Base-by-base conservation (phyloP, 1,140 invertebrate genomes). In the Scaptomyza montana region DNA sequence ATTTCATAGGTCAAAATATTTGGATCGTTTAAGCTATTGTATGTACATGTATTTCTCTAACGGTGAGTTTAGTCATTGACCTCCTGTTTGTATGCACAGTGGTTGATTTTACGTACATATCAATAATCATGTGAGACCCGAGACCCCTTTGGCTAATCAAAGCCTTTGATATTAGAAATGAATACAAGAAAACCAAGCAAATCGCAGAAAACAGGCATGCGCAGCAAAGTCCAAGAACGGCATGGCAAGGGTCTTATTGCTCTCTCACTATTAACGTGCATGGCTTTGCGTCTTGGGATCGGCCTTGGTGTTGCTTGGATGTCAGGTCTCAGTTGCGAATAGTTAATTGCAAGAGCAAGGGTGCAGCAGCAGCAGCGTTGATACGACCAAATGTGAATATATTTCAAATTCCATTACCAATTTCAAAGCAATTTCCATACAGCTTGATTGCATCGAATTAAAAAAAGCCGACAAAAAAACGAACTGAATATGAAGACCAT, bases 391-490 rank as follows among this genome's bases (percentile, higher is more conserved):
- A 71, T 70, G 65, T 30, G 71, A 70, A 76, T 72, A 72, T 69
- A 62, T 77, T 68, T 79, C 59, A 78, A 77, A 78, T 73, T 77
- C 74, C 74, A 79, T 77, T 77, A 74, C 69, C 69, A 79, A 79
- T 79, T 77, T 77, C 61, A 69, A 79, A 77, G 77, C 64, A 79
- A 79, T 79, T 77, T 79, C 77, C 77, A 79, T 79, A 79, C 74
- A 61, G 70, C 70, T 71, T 79, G 69, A 79, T 79, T 79, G 74
- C 56, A 77, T 79, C 64, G 60, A 77, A 77, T 74, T 79, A 79
- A 79, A 79, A 77, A 77, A 36, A 8, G 36, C 74, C 67, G 62
- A 76, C 66, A 72, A 62, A 64, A 53, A 69, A 61, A 61, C 9
- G 45, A 72, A 77, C 21, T 68, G 55, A 71, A 66, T 62, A 78